Evolutionary conservation across 1,140 invertebrate genomes (phyloP).

Genomic region (Gonioctena quinquepunctata): DNA sequence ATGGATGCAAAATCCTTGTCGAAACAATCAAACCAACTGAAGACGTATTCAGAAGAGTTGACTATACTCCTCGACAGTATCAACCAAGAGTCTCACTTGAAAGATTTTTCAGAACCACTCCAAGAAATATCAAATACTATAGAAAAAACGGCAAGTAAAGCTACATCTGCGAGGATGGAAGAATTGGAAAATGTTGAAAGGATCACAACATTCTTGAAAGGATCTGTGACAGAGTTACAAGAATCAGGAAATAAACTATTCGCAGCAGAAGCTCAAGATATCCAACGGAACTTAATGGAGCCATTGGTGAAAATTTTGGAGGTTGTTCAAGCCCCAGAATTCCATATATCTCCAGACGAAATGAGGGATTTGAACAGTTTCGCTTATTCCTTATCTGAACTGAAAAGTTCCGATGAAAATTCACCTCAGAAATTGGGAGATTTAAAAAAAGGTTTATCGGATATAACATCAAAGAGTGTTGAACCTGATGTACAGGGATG

Average conservation of each 20-base stretch:
- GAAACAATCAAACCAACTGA: slow-evolving; percentile 31
- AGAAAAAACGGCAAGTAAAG: slow-evolving; percentile 54
- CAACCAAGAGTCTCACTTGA: slow-evolving; percentile 51
- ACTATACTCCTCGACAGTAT: slow-evolving; percentile 46
- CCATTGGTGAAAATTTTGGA: slow-evolving; percentile 37
- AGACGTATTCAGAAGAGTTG: slow-evolving; percentile 36
- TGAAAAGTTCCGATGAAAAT: neutral
- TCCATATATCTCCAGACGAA: neutral
- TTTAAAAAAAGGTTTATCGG: slow-evolving; percentile 28
- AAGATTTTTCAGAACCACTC: slow-evolving; percentile 54
- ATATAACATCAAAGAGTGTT: slow-evolving; percentile 27
- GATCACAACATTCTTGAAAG: slow-evolving; percentile 20
- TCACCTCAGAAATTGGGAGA: slow-evolving; percentile 32
- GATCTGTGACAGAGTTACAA: slow-evolving; percentile 33
- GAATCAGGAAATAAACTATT: neutral
- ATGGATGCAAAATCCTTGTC: slow-evolving; percentile 25
- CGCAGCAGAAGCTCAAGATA: neutral
- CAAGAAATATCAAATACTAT: slow-evolving; percentile 57
- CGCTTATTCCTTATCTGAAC: neutral
- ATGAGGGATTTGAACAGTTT: neutral
- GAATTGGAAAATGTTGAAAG: slow-evolving; percentile 48
- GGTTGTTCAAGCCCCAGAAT: neutral
- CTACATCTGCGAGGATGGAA: slow-evolving; percentile 25
- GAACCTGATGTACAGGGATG: slow-evolving; percentile 18
- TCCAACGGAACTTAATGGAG: slow-evolving; percentile 37